phyloP scores from a whole-genome alignment of 2,888 invertebrate species.

The Drosophila phalerata region DNA sequence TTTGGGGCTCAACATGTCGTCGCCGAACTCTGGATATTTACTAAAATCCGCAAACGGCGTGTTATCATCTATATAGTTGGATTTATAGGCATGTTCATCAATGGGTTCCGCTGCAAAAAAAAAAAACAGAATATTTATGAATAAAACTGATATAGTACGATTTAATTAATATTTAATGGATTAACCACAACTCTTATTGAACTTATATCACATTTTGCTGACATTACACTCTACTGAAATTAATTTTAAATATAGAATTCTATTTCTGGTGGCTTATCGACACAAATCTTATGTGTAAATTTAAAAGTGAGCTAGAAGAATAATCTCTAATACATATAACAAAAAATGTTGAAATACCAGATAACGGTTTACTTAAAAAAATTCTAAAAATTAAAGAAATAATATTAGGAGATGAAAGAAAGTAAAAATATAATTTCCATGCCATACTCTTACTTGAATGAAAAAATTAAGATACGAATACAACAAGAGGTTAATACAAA shows the following conservation, averaged over 20 bases:
- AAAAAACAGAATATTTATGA: slow-evolving; percentile 3
- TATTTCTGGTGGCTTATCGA: slow-evolving; percentile 44
- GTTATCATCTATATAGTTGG: slow-evolving; percentile 72
- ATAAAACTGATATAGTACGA: background rate
- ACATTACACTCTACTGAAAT: slow-evolving; percentile 38
- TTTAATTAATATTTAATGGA: slow-evolving; percentile 9
- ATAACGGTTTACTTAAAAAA: background rate
- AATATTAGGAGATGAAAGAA: slow-evolving; percentile 1
- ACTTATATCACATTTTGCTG: slow-evolving; percentile 26
- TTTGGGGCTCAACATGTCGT: slow-evolving; percentile 69
- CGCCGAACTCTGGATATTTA: slow-evolving; percentile 62
- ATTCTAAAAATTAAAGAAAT: background rate
- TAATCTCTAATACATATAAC: slow-evolving; percentile 18
- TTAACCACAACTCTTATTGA: slow-evolving; percentile 24
- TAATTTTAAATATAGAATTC: slow-evolving; percentile 50
- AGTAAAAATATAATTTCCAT: slow-evolving; percentile 12
- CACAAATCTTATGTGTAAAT: slow-evolving; percentile 36
- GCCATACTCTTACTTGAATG: slow-evolving; percentile 1
- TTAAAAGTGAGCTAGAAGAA: slow-evolving; percentile 19
- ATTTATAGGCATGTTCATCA: slow-evolving; percentile 70
- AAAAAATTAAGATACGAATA: background rate
- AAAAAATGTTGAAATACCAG: slow-evolving; percentile 1
- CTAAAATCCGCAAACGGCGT: slow-evolving; percentile 76
- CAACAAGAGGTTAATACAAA: background rate
- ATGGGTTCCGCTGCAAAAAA: slow-evolving; percentile 69